Percentiles rank a stretch among this genome's conserved stretches.
Conservation (phyloP, 2,797 vertebrate species). For the Pangasius djambal region DNA sequence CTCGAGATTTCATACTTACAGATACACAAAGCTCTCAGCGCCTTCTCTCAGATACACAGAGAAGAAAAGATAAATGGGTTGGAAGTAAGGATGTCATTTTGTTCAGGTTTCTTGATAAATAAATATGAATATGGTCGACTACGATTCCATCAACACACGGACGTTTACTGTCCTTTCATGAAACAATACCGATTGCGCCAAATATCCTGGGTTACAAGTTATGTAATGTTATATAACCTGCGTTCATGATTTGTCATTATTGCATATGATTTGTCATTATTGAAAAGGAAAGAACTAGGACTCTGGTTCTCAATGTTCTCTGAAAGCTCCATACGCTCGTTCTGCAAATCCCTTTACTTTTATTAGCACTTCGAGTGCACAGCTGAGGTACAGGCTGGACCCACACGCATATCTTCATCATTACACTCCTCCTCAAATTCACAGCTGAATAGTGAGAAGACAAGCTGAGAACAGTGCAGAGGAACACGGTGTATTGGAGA, state of each 20-base stretch:
- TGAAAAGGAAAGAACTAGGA: slow-evolving; percentile 40
- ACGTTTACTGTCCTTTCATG: background rate
- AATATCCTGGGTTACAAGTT: slow-evolving; percentile 61
- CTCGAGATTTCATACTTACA: slow-evolving; percentile 42
- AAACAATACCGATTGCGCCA: slow-evolving; percentile 29
- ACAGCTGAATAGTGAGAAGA: background rate
- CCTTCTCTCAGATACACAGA: background rate
- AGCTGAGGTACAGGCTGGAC: background rate
- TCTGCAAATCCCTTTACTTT: slow-evolving; percentile 26
- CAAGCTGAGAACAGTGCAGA: background rate
- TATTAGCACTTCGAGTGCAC: slow-evolving; percentile 15
- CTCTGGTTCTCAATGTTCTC: background rate
- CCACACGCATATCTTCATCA: background rate
- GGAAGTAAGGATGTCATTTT: background rate
- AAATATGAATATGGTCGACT: background rate
- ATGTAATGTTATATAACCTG: slow-evolving; percentile 69
- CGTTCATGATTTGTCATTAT: slow-evolving; percentile 47
- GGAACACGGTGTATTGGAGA: background rate
- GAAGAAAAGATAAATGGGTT: background rate
- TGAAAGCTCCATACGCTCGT: background rate
- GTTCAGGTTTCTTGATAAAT: background rate
- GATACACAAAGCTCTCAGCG: background rate
- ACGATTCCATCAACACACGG: background rate
- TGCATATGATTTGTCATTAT: background rate
- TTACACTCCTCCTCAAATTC: background rate